Conservation (phyloP, 1,140 invertebrate genomes). For the Magallana ariakensis region DNA sequence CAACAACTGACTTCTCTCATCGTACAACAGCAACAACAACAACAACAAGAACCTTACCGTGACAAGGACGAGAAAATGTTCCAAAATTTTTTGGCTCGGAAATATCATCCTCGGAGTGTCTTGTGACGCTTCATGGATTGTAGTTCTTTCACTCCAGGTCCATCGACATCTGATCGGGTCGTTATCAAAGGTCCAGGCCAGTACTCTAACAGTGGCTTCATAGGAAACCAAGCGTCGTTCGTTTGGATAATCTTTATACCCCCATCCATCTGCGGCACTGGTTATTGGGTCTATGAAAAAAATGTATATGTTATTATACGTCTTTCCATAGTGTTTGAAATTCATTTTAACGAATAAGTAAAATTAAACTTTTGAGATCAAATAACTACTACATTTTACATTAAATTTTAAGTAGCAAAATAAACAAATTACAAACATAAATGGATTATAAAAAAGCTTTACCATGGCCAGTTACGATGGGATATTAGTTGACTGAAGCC, state of each 20-base stretch:
- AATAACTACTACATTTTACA: too few species aligned
- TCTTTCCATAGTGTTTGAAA: too few species aligned
- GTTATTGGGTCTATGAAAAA: neutral
- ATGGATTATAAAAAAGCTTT: too few species aligned
- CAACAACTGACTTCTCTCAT: too few species aligned
- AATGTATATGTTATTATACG: neutral
- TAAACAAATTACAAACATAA: too few species aligned
- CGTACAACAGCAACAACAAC: too few species aligned
- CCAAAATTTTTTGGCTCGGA: neutral
- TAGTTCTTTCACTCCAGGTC: neutral
- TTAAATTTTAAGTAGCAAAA: too few species aligned
- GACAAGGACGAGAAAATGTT: neutral
- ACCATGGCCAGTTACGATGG: too few species aligned
- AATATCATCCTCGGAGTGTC: neutral
- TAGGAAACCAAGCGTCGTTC: neutral
- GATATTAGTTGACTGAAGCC: too few species aligned
- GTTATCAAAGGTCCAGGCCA: neutral
- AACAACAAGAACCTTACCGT: neutral
- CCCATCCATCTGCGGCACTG: neutral
- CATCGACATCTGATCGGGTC: neutral
- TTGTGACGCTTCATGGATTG: neutral
- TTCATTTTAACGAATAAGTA: too few species aligned
- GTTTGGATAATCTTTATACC: neutral
- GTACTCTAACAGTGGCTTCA: neutral
- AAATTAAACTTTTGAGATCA: too few species aligned